These are phyloP conservation scores for Lycia hirtaria DNA, from an alignment of 2,888 invertebrate species.

Conservation along the genomic window DNA sequence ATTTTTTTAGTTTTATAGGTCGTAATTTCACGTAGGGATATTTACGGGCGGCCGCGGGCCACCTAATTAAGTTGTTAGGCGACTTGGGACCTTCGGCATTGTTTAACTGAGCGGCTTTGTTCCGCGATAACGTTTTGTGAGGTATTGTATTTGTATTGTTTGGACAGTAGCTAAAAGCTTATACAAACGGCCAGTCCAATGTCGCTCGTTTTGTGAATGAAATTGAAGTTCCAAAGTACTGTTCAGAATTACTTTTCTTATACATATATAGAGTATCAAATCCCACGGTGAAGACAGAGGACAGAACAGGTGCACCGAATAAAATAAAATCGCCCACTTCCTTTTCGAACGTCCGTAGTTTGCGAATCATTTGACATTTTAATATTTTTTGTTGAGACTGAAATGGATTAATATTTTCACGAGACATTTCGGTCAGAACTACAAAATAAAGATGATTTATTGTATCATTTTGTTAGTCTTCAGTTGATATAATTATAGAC, in stretches of 20 bases:
- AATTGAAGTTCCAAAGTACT: no score
- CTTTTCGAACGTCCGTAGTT: slow-evolving; percentile 50
- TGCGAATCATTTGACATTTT: slow-evolving; percentile 18
- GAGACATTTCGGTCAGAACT: neutral
- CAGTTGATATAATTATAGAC: slow-evolving; percentile 12
- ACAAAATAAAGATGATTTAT: neutral
- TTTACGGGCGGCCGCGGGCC: slow-evolving; percentile 82
- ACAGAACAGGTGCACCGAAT: slow-evolving; percentile 53
- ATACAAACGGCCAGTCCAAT: slow-evolving; percentile 53
- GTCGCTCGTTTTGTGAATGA: no score
- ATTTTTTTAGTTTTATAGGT: slow-evolving; percentile 83
- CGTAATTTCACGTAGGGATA: slow-evolving; percentile 83
- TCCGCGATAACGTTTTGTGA: slow-evolving; percentile 69
- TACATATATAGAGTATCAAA: no score
- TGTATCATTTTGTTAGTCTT: slow-evolving; percentile 1
- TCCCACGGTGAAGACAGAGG: slow-evolving; percentile 5
- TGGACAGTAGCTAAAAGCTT: slow-evolving; percentile 69
- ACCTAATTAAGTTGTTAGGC: slow-evolving; percentile 84
- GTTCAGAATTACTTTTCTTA: no score
- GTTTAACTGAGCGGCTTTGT: slow-evolving; percentile 76
- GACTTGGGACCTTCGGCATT: slow-evolving; percentile 74
- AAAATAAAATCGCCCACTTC: slow-evolving; percentile 57
- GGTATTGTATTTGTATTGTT: slow-evolving; percentile 66
- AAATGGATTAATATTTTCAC: slow-evolving; percentile 6
- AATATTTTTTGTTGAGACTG: slow-evolving; percentile 28